Evolutionary conservation across 1,140 invertebrate species (phyloP).

Genomic region (Caerostris darwini): DNA sequence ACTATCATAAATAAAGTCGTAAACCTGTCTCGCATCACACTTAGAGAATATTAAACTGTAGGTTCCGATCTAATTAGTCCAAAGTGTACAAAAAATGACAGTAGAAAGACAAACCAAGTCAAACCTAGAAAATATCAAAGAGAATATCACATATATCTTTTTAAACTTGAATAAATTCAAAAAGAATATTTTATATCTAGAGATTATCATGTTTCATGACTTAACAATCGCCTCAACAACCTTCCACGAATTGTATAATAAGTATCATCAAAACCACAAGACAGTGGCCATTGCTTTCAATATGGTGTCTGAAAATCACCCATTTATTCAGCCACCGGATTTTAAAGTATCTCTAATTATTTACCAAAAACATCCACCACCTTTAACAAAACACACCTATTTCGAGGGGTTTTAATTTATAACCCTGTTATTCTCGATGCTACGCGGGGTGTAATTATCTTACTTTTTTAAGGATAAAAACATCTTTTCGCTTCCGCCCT

Average conservation of each 20-base stretch:
- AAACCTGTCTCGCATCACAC: too few species aligned
- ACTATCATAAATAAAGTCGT: too few species aligned
- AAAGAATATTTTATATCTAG: not conserved
- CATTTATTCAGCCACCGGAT: not conserved
- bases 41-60: too few species aligned
- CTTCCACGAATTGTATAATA: not conserved
- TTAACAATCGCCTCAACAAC: not conserved
- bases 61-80: too few species aligned
- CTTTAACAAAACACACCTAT: conserved; percentile 62
- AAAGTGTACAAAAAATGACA: too few species aligned
- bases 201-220: not conserved
- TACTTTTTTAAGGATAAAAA: conserved; percentile 63
- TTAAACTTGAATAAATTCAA: too few species aligned
- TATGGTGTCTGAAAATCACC: conserved; percentile 47
- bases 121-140: too few species aligned
- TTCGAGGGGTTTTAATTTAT: conserved; percentile 72
- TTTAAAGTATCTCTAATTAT: conserved; percentile 49
- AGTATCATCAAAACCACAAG: conserved; percentile 53
- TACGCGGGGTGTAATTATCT: conserved; percentile 51
- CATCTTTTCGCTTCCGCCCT: conserved; percentile 50
- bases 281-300: not conserved
- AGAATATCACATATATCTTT: too few species aligned
- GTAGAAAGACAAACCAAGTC: too few species aligned
- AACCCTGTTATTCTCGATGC: conserved; percentile 62
- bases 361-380: conserved; percentile 60